Conservation (phyloP, 2,797 vertebrate species). For the Sebastes itinus region DNA sequence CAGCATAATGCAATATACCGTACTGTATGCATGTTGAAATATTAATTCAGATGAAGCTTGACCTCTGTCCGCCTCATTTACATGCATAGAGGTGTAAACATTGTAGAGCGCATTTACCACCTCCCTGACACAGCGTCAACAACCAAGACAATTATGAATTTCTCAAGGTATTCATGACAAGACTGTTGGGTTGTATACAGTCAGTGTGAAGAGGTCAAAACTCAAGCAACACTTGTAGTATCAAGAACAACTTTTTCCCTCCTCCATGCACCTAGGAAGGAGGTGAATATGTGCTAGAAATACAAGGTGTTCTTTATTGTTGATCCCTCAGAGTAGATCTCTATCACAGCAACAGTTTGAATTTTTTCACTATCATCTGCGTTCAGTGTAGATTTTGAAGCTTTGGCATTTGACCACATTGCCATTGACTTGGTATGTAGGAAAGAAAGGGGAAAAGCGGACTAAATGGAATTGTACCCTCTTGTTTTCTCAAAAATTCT, state of each 20-base stretch:
- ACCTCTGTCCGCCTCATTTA: neutral
- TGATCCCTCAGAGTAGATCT: neutral
- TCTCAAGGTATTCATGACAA: neutral
- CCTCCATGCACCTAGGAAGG: neutral
- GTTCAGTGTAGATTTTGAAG: neutral
- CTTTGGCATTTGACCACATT: neutral
- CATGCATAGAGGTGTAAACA: neutral
- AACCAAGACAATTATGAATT: neutral
- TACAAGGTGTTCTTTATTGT: neutral
- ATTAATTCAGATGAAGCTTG: neutral
- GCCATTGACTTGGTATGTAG: neutral
- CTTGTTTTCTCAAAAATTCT: accelerated
- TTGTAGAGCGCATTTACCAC: neutral
- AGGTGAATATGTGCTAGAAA: neutral
- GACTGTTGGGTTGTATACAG: neutral
- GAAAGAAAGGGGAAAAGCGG: neutral
- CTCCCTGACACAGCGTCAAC: neutral
- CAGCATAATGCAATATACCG: neutral
- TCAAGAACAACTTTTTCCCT: neutral
- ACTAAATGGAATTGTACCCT: too few species aligned
- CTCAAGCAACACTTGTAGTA: neutral
- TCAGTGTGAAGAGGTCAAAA: neutral
- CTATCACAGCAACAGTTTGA: neutral
- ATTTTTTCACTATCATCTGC: neutral
- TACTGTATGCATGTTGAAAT: neutral